Evolutionary conservation across 2,797 vertebrate species (phyloP), one percentile per base, ranked within the genome.

Genomic region (Pangasius macronema): DNA sequence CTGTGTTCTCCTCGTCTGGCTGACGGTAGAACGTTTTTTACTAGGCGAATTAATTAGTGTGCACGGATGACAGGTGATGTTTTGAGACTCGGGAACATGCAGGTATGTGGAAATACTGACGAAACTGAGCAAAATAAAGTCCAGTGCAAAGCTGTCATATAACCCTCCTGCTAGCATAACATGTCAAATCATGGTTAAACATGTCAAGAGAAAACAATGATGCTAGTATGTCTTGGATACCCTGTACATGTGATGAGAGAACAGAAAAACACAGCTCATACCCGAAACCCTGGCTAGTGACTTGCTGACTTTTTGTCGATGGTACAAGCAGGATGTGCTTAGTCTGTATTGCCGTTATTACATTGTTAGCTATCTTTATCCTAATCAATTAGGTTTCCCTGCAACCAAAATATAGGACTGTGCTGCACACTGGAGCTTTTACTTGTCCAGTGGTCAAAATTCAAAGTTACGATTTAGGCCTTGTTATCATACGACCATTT

Each of bases 91-190:
- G 14, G 36, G 59, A 46, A 63, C 57, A 65, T 22, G 51, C 59
- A 49, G 59, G 39, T 63, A 65, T 82, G 80, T 46, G 39, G 24
- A 82, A 82, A 82, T 82, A n/a, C 36, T 82, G 36, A 82, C 7
- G 39, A 65, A 82, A 82, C 59, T 63, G 2, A 82, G 36, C 59
- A 63, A 80, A 55, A 76, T 24, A 79, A 30, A 77, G n/a, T 55
- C 49, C n/a, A 6, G 20, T 39, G 9, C 20, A 82, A 65, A 65
- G 39, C 59, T 65, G 80, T 68, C 82, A 68, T 33, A 22, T 24
- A 67, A 53, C 13, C 42, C 27, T 63, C 5, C 57, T n/a, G 55
- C 57, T 42, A 81, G 79, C 55, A 42, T 27, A 61, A 61, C 55
- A 61, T 3, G 3, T 61, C 57, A 61, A 63, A 82, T 63, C 27